Conservation (phyloP, 2,888 invertebrate species). For the Papilio protenor region DNA sequence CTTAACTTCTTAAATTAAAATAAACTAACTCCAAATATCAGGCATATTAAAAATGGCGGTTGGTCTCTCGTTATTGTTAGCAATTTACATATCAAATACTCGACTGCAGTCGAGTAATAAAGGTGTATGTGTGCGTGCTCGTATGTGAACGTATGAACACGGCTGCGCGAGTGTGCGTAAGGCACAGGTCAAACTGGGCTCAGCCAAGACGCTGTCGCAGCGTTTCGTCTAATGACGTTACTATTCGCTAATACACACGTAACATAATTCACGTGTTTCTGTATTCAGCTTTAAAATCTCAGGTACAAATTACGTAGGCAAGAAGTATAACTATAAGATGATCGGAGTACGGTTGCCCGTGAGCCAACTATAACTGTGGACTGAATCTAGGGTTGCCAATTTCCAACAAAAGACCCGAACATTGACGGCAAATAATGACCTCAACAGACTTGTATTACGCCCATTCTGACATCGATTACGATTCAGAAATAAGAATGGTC, state of each 20-base stretch:
- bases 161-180: constrained; percentile 49
- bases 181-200: constrained; percentile 60
- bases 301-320: neutral
- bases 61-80: constrained; percentile 35
- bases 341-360: neutral
- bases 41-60: constrained; percentile 31
- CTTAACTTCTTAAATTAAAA: neutral
- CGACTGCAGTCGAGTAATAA: constrained; percentile 35
- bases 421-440: neutral
- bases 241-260: neutral
- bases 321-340: neutral
- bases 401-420: neutral
- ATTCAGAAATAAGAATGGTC: neutral
- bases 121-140: constrained; percentile 25
- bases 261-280: neutral
- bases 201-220: constrained; percentile 50
- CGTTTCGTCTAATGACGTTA: constrained; percentile 38
- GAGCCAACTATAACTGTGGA: neutral
- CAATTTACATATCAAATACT: constrained; percentile 41
- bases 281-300: neutral
- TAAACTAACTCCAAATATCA: neutral
- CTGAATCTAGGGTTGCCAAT: neutral
- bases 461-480: neutral
- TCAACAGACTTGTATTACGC: neutral
- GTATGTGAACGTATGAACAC: constrained; percentile 29